These are phyloP conservation scores for Drosophila aldrichi DNA, from an alignment of 2,888 invertebrate species.

Conservation along the genomic window DNA sequence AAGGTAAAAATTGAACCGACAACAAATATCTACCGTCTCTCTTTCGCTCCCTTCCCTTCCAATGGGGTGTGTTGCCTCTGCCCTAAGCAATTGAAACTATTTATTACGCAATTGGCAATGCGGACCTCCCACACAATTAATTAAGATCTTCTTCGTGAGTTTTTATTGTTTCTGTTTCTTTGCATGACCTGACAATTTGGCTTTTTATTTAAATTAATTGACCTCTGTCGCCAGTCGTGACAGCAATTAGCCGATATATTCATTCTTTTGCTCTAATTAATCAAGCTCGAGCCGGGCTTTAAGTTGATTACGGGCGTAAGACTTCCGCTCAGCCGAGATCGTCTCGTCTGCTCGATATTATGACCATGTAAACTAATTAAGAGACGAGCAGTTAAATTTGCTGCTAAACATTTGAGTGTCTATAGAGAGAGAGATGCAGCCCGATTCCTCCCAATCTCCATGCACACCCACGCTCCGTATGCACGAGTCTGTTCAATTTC, in stretches of 20 bases:
- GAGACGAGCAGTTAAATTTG: slow-evolving; percentile 59
- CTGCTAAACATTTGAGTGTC: slow-evolving; percentile 63
- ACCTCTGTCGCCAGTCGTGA: slow-evolving; percentile 69
- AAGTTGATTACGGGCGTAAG: slow-evolving; percentile 53
- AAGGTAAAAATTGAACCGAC: neutral
- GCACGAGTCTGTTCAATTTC: slow-evolving; percentile 59
- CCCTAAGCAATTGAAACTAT: slow-evolving; percentile 4
- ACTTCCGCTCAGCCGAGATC: slow-evolving; percentile 45
- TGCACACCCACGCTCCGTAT: slow-evolving; percentile 26
- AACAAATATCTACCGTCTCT: neutral
- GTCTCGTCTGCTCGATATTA: slow-evolving; percentile 4
- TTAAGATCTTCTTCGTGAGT: slow-evolving; percentile 37
- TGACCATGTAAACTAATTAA: slow-evolving; percentile 74
- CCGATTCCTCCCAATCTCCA: slow-evolving; percentile 11
- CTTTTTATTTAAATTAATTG: slow-evolving; percentile 81
- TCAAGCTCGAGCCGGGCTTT: slow-evolving; percentile 45
- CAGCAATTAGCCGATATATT: slow-evolving; percentile 69
- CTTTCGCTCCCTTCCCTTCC: neutral
- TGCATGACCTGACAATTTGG: slow-evolving; percentile 58
- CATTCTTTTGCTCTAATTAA: slow-evolving; percentile 63
- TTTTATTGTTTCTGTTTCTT: slow-evolving; percentile 27
- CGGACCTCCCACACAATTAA: slow-evolving; percentile 56
- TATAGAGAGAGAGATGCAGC: neutral
- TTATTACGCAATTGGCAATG: slow-evolving; percentile 45
- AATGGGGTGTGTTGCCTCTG: neutral